Conservation (phyloP, 2,888 invertebrate species). For the Melanophora roralis region DNA sequence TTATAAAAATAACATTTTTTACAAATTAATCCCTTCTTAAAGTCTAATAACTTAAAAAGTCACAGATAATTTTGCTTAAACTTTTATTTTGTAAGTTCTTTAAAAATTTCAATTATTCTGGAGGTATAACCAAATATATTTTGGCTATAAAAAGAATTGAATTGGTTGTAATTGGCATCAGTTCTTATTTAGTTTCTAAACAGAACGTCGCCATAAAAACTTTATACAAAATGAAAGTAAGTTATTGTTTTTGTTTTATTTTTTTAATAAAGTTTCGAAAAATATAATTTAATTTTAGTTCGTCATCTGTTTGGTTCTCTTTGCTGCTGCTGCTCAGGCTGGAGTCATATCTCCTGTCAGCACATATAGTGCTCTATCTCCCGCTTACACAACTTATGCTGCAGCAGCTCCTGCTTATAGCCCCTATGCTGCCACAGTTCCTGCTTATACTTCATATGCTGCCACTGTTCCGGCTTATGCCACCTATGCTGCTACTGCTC, state of each 20-base stretch:
- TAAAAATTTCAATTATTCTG: background rate
- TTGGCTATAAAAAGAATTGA: conserved; percentile 19
- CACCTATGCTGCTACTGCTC: conserved; percentile 62
- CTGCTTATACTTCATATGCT: conserved; percentile 52
- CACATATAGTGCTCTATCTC: conserved; percentile 62
- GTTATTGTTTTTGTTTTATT: background rate
- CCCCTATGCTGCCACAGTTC: conserved; percentile 63
- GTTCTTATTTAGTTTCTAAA: conserved; percentile 16
- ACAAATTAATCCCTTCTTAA: background rate
- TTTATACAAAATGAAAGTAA: conserved; percentile 44
- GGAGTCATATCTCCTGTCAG: conserved; percentile 64
- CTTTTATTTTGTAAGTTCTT: background rate
- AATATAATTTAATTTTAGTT: conserved; percentile 63
- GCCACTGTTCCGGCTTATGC: conserved; percentile 54
- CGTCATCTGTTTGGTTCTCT: conserved; percentile 72
- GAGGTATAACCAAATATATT: background rate
- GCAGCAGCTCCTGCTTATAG: conserved; percentile 60
- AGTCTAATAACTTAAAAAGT: too few species aligned
- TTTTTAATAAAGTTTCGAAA: background rate
- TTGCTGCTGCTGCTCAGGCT: conserved; percentile 71
- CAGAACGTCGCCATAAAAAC: background rate
- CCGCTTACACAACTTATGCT: conserved; percentile 53
- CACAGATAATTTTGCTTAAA: background rate
- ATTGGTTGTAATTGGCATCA: conserved; percentile 1
- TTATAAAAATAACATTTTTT: conserved; percentile 1